Conservation (phyloP, 2,797 vertebrate genomes). For the Gymnoscopelus braueri region DNA sequence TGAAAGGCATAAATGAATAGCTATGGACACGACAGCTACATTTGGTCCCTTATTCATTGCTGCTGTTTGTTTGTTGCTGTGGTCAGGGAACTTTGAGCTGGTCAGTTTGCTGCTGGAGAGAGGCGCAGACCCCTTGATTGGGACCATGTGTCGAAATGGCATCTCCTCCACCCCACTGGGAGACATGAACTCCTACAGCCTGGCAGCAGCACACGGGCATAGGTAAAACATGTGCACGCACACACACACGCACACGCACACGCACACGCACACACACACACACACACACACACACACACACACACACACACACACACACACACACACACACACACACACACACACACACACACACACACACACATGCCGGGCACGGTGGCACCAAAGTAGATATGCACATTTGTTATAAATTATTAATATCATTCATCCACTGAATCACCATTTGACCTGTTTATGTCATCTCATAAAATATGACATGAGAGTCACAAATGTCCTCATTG, state of each 20-base stretch:
- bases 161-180: conserved; percentile 81
- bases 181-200: conserved; percentile 86
- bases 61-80: neutral
- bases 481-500: conserved; percentile 26
- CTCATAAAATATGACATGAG: conserved; percentile 28
- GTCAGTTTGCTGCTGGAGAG: conserved; percentile 84
- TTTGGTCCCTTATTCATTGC: no score
- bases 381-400: neutral
- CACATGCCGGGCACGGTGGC: conserved; percentile 9
- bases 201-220: conserved; percentile 86
- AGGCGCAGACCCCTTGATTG: conserved; percentile 85
- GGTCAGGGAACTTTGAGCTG: conserved; percentile 85
- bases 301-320: neutral
- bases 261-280: conserved; percentile 13
- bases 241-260: neutral
- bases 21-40: no score
- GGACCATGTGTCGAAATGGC: conserved; percentile 83
- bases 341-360: conserved; percentile 14
- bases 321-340: conserved; percentile 6
- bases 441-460: conserved; percentile 27
- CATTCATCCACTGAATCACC: conserved; percentile 61
- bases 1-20: no score
- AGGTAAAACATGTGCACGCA: conserved; percentile 67
- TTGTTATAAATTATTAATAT: neutral
- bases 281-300: neutral